Evolutionary conservation across 2,797 vertebrate species (phyloP).

Genomic region (Phylloscopus collybita): DNA sequence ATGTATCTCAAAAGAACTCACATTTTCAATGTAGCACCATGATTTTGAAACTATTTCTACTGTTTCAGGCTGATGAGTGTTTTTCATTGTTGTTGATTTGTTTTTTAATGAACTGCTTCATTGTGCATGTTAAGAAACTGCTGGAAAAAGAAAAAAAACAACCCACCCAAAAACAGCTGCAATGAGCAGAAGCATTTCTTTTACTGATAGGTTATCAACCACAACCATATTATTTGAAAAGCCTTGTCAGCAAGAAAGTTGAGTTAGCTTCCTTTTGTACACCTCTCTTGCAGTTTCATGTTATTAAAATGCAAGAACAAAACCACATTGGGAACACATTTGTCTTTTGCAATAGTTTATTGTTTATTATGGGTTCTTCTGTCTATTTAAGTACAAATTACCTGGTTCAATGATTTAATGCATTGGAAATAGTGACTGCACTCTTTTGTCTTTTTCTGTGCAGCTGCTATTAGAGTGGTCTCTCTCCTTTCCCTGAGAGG

Average conservation of each 20-base stretch:
- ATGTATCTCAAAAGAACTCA: conserved; percentile 61
- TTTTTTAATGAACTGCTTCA: conserved; percentile 53
- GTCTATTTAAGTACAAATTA: not conserved
- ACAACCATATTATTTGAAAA: conserved; percentile 28
- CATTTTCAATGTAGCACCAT: conserved; percentile 45
- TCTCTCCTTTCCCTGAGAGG: not conserved
- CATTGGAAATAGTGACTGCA: not conserved
- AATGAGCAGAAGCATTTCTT: conserved; percentile 24
- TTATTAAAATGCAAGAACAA: not conserved
- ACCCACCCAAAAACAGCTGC: not conserved
- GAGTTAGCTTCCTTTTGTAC: not conserved
- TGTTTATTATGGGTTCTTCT: not conserved
- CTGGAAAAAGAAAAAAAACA: not conserved
- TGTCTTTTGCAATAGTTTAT: not conserved
- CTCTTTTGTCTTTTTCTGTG: not conserved
- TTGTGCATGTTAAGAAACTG: conserved; percentile 51
- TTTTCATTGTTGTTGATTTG: conserved; percentile 28
- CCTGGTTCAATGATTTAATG: not conserved
- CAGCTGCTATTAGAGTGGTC: not conserved
- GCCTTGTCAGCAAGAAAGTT: not conserved
- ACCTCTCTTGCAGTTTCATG: not conserved
- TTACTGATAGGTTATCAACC: conserved; percentile 51
- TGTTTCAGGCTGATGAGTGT: not conserved
- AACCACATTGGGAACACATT: not conserved
- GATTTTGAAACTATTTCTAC: conserved; percentile 62